phyloP scores from a whole-genome alignment of 2,113 vertebrate species.

The Leucoraja erinaceus region DNA sequence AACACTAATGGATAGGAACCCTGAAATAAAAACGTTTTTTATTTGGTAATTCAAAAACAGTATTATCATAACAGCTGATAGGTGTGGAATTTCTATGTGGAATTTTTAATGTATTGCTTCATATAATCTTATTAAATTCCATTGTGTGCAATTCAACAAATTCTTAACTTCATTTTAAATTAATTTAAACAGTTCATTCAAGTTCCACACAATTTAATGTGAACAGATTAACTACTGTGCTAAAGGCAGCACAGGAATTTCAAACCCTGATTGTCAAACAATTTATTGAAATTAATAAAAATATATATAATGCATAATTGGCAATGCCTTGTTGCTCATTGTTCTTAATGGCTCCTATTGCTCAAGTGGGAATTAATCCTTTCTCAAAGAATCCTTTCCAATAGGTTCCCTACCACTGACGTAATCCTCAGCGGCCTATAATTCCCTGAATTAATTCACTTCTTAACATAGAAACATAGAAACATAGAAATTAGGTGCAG shows the following conservation, averaged over 20 bases:
- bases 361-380: too few relatives aligned
- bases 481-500: too few relatives aligned
- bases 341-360: too few relatives aligned
- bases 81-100: background rate
- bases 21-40: background rate
- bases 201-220: background rate
- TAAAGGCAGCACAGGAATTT: background rate
- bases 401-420: too few relatives aligned
- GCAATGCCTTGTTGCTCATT: background rate
- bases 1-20: background rate
- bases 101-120: background rate
- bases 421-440: too few relatives aligned
- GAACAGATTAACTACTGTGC: background rate
- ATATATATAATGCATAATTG: background rate
- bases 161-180: background rate
- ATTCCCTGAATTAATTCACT: background rate
- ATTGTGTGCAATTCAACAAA: background rate
- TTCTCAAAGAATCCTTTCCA: too few relatives aligned
- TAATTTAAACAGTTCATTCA: background rate
- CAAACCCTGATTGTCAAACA: background rate
- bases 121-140: background rate
- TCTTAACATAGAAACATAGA: too few relatives aligned
- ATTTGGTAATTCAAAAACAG: background rate
- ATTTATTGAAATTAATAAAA: background rate
- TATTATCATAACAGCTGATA: background rate